Evolutionary conservation across 92 coral and sea anemone species (phyloP).

Genomic region (Phenganax stokvisi): DNA sequence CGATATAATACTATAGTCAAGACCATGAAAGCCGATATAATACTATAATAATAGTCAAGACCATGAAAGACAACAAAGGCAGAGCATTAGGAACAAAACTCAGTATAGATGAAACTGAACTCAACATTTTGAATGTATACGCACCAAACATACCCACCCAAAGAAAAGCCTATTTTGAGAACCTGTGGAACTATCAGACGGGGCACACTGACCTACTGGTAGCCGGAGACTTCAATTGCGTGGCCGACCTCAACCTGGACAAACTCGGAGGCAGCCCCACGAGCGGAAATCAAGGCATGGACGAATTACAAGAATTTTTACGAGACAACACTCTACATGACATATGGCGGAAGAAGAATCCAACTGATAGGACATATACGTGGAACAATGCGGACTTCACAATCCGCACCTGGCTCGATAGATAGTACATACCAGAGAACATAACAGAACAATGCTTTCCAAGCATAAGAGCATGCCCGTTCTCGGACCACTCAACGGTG

Average conservation of each 20-base stretch:
- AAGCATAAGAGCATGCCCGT: constrained; percentile 10
- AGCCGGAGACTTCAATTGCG: constrained; percentile 49
- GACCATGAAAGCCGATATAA: neutral
- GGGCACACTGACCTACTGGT: neutral
- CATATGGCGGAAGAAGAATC: constrained; percentile 27
- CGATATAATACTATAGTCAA: neutral
- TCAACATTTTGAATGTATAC: constrained; percentile 38
- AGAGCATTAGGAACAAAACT: neutral
- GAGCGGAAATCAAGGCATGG: neutral
- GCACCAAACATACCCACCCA: constrained; percentile 29
- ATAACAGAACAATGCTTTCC: neutral
- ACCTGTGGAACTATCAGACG: neutral
- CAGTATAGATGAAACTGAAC: rapidly evolving
- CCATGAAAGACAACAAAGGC: constrained; percentile 17
- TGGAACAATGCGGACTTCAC: constrained; percentile 28
- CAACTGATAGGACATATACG: neutral
- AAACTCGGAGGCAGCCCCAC: constrained; percentile 26
- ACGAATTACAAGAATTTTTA: neutral
- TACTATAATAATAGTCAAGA: neutral
- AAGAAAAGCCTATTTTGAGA: constrained; percentile 19
- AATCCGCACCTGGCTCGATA: constrained; percentile 7
- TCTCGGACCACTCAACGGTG: constrained; percentile 40
- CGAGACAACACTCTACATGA: neutral
- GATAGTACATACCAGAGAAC: neutral
- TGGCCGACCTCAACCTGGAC: neutral